Evolutionary conservation across 2,797 vertebrate genomes (phyloP), one percentile per base, ranked within the genome.

Genomic region (Cryptoblepharus egeriae): DNA sequence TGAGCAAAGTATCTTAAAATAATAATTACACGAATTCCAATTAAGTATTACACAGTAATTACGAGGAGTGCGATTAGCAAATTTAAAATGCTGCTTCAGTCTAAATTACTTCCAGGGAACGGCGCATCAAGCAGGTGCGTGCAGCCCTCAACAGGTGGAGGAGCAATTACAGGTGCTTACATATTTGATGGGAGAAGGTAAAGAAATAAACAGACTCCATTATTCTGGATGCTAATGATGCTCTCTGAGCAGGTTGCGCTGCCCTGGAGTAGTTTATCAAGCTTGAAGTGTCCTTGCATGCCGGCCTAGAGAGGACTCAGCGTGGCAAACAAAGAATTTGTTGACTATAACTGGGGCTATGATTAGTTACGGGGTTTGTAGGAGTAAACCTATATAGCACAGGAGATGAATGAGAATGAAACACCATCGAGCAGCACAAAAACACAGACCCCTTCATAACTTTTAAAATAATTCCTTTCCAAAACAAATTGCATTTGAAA

Each of bases 11-110:
- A 85, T 91, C 92, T 93, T 93, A 93, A 93, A 95, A 92, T 93
- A 94, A 96, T 95, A 94, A 96, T 96, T 94, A 94, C 88, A 93
- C 39, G 88, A 92, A 90, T 93, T 88, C 89, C 89, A 80, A 65
- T 94, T 93, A 92, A 24, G 81, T 85, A 86, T 88, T 90, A 90
- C 80, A 67, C 63, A 22, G 83, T 93, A 94, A 96, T 95, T 94
- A 94, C 88, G 92, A 88, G 71, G 90, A 95, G 93, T 92, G 88
- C 88, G 91, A 92, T 87, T 75, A 89, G 91, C 79, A 92, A 89
- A 92, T 89, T 88, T 87, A 63, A 91, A 92, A 87, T 35, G 88
- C 75, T 79, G 61, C 80, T 75, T 88, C 45, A 83, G 90, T 80
- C 89, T 81, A 86, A 90, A 88, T 90, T 85, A 20, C 79, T 78